phyloP scores from a whole-genome alignment of 1,140 invertebrate species.

The Aphelenchoides avenae region DNA sequence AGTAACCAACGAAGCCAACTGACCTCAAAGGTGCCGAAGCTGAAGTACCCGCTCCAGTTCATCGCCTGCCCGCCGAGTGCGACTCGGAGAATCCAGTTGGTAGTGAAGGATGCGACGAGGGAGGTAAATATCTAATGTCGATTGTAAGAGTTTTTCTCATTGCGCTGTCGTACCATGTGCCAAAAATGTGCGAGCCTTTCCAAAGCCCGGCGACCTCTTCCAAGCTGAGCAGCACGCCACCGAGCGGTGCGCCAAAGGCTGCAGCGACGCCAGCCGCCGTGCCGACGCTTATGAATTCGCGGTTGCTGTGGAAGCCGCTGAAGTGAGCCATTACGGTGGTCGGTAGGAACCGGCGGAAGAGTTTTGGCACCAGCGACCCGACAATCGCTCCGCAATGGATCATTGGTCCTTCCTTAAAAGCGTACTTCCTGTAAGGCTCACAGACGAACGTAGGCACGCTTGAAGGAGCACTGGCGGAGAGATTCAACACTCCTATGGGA shows the following conservation, averaged over 20 bases:
- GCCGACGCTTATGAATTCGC: slow-evolving; percentile 94
- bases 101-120: slow-evolving; percentile 88
- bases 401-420: slow-evolving; percentile 89
- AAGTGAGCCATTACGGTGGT: slow-evolving; percentile 67
- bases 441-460: no score
- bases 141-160: slow-evolving; percentile 14
- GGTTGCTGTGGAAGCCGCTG: slow-evolving; percentile 85
- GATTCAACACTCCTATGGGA: no score
- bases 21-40: slow-evolving; percentile 85
- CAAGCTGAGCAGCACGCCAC: slow-evolving; percentile 89
- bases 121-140: slow-evolving; percentile 78
- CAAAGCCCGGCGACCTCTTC: slow-evolving; percentile 98
- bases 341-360: slow-evolving; percentile 70
- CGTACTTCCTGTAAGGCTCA: no score
- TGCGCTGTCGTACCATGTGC: slow-evolving; percentile 79
- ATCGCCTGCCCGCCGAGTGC: slow-evolving; percentile 80
- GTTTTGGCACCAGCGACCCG: slow-evolving; percentile 93
- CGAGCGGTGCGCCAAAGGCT: slow-evolving; percentile 92
- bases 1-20: slow-evolving; percentile 23
- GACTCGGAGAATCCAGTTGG: slow-evolving; percentile 82
- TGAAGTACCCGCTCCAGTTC: slow-evolving; percentile 75
- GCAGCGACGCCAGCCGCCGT: slow-evolving; percentile 92
- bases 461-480: no score
- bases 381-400: slow-evolving; percentile 97
- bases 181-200: slow-evolving; percentile 89